Percentiles rank a stretch among this genome's conserved stretches.
Conservation (phyloP, 2,888 invertebrate genomes). For the Agrotis exclamationis region DNA sequence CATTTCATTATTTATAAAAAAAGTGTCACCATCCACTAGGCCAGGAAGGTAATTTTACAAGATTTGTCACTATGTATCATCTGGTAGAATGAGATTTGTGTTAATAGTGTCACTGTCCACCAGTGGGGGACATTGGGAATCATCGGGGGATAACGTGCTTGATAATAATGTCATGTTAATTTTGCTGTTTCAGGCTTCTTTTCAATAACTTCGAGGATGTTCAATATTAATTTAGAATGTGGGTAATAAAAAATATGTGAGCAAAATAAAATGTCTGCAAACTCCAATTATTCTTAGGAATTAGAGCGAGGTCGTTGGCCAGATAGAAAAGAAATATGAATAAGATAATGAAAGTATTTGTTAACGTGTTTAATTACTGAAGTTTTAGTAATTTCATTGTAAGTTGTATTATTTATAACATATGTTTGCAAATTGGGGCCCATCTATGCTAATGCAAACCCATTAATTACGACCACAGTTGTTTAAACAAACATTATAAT, state of each 20-base stretch:
- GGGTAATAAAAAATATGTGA: not conserved
- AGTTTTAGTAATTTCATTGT: not conserved
- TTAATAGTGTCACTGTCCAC: no score
- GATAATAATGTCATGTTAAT: no score
- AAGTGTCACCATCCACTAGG: no score
- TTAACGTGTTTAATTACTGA: slow-evolving; percentile 23
- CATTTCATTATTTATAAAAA: no score
- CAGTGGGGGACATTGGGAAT: no score
- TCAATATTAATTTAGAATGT: slow-evolving; percentile 11
- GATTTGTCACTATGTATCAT: no score
- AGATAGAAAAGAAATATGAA: not conserved
- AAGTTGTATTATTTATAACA: not conserved
- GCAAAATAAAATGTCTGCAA: slow-evolving; percentile 18
- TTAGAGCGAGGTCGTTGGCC: slow-evolving; percentile 47
- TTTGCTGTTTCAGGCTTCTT: no score
- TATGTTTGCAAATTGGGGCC: no score
- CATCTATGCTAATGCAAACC: no score
- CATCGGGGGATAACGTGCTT: not conserved
- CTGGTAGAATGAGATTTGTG: no score
- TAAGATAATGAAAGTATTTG: slow-evolving; percentile 27
- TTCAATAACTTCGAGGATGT: not conserved
- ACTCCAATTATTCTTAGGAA: slow-evolving; percentile 48
- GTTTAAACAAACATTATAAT: no score
- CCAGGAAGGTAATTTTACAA: no score
- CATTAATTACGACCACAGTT: not conserved